phyloP scores from a whole-genome alignment of 2,888 invertebrate genomes.

The Cheilosia variabilis region DNA sequence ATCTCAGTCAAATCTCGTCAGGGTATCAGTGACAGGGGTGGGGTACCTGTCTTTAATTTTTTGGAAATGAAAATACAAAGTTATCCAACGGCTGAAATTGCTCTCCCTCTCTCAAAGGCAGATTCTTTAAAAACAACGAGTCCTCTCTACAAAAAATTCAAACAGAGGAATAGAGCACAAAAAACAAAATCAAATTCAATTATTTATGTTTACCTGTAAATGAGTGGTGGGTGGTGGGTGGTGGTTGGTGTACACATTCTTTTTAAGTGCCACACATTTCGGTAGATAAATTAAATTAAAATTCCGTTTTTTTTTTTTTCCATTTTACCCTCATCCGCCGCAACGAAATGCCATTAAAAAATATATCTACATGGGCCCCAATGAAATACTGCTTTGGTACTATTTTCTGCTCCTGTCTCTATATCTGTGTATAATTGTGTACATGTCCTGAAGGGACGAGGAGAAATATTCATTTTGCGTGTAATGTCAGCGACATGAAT shows the following conservation, averaged over 20 bases:
- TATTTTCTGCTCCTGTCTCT: conserved; percentile 1
- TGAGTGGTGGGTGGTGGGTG: conserved; percentile 43
- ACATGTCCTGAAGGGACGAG: conserved; percentile 9
- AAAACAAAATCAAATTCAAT: conserved; percentile 58
- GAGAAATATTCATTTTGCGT: conserved; percentile 46
- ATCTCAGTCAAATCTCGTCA: too few species aligned
- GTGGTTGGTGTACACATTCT: conserved; percentile 47
- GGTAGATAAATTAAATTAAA: conserved; percentile 68
- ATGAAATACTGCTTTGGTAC: conserved; percentile 35
- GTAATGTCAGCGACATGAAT: conserved; percentile 68
- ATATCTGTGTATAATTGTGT: conserved; percentile 1
- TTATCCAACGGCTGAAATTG: background rate
- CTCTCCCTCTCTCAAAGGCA: background rate
- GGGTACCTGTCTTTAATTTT: background rate
- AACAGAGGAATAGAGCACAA: conserved; percentile 1
- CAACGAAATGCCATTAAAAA: conserved; percentile 62
- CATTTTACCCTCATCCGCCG: conserved; percentile 58
- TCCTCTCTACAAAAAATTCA: conserved; percentile 9
- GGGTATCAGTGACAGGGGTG: background rate
- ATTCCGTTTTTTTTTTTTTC: conserved; percentile 45
- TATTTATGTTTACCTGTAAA: conserved; percentile 63
- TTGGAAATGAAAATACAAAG: conserved; percentile 33
- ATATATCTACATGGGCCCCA: conserved; percentile 30
- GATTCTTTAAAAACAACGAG: conserved; percentile 24
- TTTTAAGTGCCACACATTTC: conserved; percentile 42